Base-by-base conservation (phyloP, 2,797 vertebrate species). In the Fratercula arctica region DNA sequence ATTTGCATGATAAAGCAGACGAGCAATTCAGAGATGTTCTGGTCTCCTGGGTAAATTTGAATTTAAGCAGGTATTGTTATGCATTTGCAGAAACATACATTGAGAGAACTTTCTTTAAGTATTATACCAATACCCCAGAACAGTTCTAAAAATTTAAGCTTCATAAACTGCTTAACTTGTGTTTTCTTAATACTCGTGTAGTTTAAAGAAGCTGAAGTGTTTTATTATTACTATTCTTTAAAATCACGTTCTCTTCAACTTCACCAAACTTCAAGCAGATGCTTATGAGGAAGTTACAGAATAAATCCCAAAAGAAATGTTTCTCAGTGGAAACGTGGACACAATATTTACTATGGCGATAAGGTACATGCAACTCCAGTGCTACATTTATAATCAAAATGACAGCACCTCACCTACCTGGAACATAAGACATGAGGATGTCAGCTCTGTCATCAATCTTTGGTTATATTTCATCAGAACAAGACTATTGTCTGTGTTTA, bases 351-450 rank as follows among this genome's bases (percentile, higher is more conserved):
- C 39, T 60, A 1, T 72, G 66, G 48, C 54, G 75, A 6, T 74
- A 56, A 75, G 76, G 81, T 66, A 45, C 60, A 72, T 21, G 31
- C 57, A 85, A 26, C 70, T 46, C 88, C 90, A 76, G 1, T 97
- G 97, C 98, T 92, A 94, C 83, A 78, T 97, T 97, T 98, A 97
- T 97, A 97, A 97, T 98, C 2, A 96, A 96, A 97, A 93, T 89
- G 93, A 95, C 91, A 95, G 78, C 94, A 83, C 95, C 92, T 93
- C 39, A 53, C 59, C 96, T 94, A 91, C 91, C 88, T 94, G 89
- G 95, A 96, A 75, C 14, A 56, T n/a, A 79, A 90, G 94, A 94
- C 94, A 92, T 76, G 95, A 97, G 93, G 97, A 87, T 90, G 60
- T 69, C 63, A 90, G 39, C 63, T 96, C 60, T 70, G 20, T 69